Evolutionary conservation across 2,888 invertebrate genomes (phyloP), one percentile per base, ranked within the genome.

Genomic region (Dorcus hopei): DNA sequence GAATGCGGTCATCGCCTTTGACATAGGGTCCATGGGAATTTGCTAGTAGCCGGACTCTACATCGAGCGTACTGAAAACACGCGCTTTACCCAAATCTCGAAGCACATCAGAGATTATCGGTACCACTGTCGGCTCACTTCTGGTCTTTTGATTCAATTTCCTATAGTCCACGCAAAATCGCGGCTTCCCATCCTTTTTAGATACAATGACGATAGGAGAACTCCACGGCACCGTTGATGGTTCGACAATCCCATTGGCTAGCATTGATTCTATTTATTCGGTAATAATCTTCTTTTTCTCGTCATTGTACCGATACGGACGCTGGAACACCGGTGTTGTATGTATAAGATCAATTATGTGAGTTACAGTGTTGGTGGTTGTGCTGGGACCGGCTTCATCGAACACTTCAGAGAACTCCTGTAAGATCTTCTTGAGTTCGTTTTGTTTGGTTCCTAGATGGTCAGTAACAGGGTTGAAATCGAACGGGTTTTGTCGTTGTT

Each of bases 1-100:
- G 62, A 74, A 75, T 4, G 72, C 71, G 19, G 72, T 71, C 54
- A 70, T 70, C 49, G 68, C 67, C 16, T 11, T 9, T 9, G 45
- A 45, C 2, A 2, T 2, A 3, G 16, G 11, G 9, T 59, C 50
- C 40, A 72, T 49, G 3, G 65, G 65, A 11, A 72, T 60, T 57
- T 72, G 68, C 65, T 65, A 69, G 58, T 66, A n/a, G n/a, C n/a
- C n/a, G 69, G 5, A 64, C 9, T 57, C 61, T 3, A 69, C 45
- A 57, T 70, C 67, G 3, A 70, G 54, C 2, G 63, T 61, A 9
- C 60, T 57, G 11, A 70, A 52, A 52, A 54, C 71, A n/a, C 61
- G 55, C 3, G 69, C 66, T 48, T 61, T 63, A 6, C 59, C 26
- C 19, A 71, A 54, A 5, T 52, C 59, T n/a, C 56, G 57, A 4